Percentiles rank a stretch among this genome's conserved stretches.
Evolutionary conservation across 2,888 invertebrate genomes (phyloP).

Genomic region (Tachystola acroxantha): DNA sequence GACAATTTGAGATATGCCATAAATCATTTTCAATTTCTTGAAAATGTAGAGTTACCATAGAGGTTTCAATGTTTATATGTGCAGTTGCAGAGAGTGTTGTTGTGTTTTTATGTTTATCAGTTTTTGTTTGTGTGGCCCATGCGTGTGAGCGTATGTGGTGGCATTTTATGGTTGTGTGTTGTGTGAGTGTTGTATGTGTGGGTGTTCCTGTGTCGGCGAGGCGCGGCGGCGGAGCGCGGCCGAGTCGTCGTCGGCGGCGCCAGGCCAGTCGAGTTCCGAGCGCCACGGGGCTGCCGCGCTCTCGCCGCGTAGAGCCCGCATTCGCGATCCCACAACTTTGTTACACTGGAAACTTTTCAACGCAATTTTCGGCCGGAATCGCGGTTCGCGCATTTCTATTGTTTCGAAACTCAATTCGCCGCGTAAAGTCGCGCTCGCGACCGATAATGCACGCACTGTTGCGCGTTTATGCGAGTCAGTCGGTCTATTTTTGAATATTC

Average conservation of each 20-base stretch:
- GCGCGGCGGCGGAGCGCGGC: conserved; percentile 38
- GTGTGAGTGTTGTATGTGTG: conserved; percentile 42
- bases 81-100: conserved; percentile 62
- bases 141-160: conserved; percentile 28
- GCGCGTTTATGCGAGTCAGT: conserved; percentile 54
- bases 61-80: conserved; percentile 48
- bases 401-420: conserved; percentile 40
- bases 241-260: conserved; percentile 40
- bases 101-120: conserved; percentile 72
- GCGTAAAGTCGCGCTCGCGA: conserved; percentile 39
- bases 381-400: conserved; percentile 39
- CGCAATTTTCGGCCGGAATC: conserved; percentile 48
- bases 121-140: conserved; percentile 39
- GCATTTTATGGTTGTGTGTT: conserved; percentile 23
- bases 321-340: conserved; percentile 70
- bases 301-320: conserved; percentile 50
- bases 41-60: conserved; percentile 2
- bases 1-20: background rate
- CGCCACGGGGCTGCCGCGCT: conserved; percentile 64
- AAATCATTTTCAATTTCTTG: conserved; percentile 6
- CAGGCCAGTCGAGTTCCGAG: conserved; percentile 67
- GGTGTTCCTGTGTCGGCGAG: conserved; percentile 55
- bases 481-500: conserved; percentile 77
- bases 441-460: conserved; percentile 39
- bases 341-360: conserved; percentile 75